Base-by-base conservation (phyloP, 1,140 invertebrate species). In the Luehdorfia chinensis region DNA sequence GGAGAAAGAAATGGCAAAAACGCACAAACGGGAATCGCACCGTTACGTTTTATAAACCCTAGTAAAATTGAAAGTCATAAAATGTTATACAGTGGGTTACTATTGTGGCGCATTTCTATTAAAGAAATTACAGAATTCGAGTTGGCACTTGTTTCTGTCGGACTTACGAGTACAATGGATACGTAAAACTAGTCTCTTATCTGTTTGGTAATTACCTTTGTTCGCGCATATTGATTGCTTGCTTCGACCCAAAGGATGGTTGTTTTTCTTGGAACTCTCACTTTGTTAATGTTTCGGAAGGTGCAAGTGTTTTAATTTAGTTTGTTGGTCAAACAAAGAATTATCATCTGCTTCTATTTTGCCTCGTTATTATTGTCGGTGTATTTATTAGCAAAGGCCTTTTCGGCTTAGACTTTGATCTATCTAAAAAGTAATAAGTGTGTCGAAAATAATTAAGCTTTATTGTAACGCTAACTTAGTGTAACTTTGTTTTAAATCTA, bases 281-380 rank as follows among this genome's bases (percentile, higher is more conserved):
- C 36, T 47, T 27, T 37, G n/a, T n/a, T n/a, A n/a, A n/a, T 19
- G 28, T 23, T 18, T 23, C 0, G 6, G 14, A 25, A 12, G 33
- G 9, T 9, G 34, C 34, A 37, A 37, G 18, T 1, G 8, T 12
- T 23, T 37, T 37, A 37, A 37, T 37, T 37, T 1, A 37, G 49
- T 61, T 51, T 59, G 58, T 55, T 15, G 34, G n/a, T 12, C 43
- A 72, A 65, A 72, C 65, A 74, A 66, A 57, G n/a, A 37, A 56
- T 60, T 74, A 55, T n/a, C n/a, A 72, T 53, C 52, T 25, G 4
- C 27, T 51, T 59, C 57, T 58, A 49, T 50, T 47, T 21, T 37
- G 31, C 18, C 11, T 44, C 34, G 56, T 33, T 36, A 34, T 49
- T 48, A 12, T 25, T 27, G 6, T 30, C 30, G 41, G 14, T 28